Percentiles rank a stretch among this genome's conserved stretches.
phyloP scores from a whole-genome alignment of 2,888 invertebrate genomes.

The Thera britannica region DNA sequence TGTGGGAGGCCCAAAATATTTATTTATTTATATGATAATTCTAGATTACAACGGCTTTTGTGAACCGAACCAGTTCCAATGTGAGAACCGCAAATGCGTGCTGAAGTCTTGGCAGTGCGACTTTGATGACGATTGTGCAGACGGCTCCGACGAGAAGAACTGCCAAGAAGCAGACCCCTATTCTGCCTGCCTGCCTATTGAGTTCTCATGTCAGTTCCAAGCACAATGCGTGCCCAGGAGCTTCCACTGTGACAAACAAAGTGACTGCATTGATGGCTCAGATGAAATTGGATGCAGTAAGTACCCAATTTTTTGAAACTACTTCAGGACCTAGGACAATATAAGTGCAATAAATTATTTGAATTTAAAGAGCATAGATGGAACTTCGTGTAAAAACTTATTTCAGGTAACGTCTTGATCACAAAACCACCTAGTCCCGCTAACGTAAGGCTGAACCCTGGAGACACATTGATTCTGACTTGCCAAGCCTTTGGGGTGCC shows the following conservation, averaged over 20 bases:
- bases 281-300: slow-evolving; percentile 94
- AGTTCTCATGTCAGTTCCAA: slow-evolving; percentile 90
- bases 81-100: slow-evolving; percentile 94
- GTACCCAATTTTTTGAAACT: slow-evolving; percentile 57
- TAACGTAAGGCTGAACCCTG: slow-evolving; percentile 87
- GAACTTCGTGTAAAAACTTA: neutral
- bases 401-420: slow-evolving; percentile 85
- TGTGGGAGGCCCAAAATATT: too few relatives aligned
- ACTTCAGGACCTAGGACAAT: too few relatives aligned
- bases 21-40: slow-evolving; percentile 10
- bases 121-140: slow-evolving; percentile 96
- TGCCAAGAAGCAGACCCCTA: slow-evolving; percentile 86
- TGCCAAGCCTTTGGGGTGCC: slow-evolving; percentile 97
- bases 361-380: neutral
- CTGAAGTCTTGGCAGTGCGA: slow-evolving; percentile 98
- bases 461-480: slow-evolving; percentile 89
- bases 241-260: slow-evolving; percentile 96
- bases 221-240: slow-evolving; percentile 96
- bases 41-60: slow-evolving; percentile 85
- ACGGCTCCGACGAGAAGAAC: slow-evolving; percentile 93
- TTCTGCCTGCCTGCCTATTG: slow-evolving; percentile 88
- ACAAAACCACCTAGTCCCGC: slow-evolving; percentile 89
- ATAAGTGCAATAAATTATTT: too few relatives aligned
- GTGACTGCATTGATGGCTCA: slow-evolving; percentile 92
- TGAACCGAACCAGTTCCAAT: slow-evolving; percentile 97